Conservation (phyloP, 2,888 invertebrate species). For the Eudemis profundana region DNA sequence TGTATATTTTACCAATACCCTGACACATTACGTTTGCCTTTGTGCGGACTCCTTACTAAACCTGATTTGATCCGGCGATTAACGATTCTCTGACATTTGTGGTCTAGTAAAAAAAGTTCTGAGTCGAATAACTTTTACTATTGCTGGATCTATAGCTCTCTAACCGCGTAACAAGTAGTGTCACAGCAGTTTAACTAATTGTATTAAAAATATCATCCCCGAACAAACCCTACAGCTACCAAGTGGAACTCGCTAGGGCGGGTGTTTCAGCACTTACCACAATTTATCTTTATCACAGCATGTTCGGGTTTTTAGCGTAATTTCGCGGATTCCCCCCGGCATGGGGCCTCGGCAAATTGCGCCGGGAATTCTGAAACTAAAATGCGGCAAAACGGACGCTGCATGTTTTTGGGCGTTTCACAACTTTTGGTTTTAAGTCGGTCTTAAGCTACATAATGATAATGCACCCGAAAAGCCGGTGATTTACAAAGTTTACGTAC, state of each 20-base stretch:
- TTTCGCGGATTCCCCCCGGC: conserved; percentile 37
- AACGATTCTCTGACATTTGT: no score
- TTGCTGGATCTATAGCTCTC: neutral
- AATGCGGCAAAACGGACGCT: conserved; percentile 37
- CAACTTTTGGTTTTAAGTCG: conserved; percentile 21
- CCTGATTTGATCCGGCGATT: no score
- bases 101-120: no score
- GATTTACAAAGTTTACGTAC: neutral
- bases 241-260: conserved; percentile 25
- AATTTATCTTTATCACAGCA: conserved; percentile 44
- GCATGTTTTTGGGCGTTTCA: conserved; percentile 14
- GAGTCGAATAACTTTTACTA: no score
- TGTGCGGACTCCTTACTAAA: no score
- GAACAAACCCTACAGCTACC: conserved; percentile 7
- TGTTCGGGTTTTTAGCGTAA: conserved; percentile 43
- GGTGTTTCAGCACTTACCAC: conserved; percentile 40
- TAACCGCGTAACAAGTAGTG: neutral
- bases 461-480: neutral
- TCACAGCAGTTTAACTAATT: neutral
- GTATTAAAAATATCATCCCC: neutral
- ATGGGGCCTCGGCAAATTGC: conserved; percentile 33
- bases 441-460: conserved; percentile 14
- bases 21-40: no score
- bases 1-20: no score
- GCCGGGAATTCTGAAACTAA: conserved; percentile 35